Conservation (phyloP, 2,797 vertebrate species). For the Oryzias sinensis region DNA sequence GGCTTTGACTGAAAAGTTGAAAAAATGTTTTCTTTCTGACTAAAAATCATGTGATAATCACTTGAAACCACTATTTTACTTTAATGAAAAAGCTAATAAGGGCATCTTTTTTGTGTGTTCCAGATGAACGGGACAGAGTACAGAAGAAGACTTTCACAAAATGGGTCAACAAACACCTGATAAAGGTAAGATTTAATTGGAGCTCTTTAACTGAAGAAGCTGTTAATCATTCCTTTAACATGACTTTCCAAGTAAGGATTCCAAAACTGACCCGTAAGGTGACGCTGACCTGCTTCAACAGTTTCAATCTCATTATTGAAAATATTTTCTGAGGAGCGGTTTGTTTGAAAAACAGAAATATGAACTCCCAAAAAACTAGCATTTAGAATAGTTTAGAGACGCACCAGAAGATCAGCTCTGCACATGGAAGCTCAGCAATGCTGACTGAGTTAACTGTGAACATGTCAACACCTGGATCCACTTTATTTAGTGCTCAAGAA, state of each 20-base stretch:
- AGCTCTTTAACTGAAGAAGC: fast-evolving
- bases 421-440: background rate
- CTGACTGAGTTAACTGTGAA: slow-evolving; percentile 19
- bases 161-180: slow-evolving; percentile 98
- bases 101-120: slow-evolving; percentile 30
- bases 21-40: no score
- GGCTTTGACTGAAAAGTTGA: no score
- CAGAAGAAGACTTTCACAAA: slow-evolving; percentile 99
- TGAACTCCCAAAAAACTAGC: background rate
- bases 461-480: slow-evolving; percentile 57
- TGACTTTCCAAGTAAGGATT: background rate
- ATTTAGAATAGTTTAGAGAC: slow-evolving; percentile 13
- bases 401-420: background rate
- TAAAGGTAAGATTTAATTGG: slow-evolving; percentile 81
- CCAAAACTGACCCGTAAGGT: slow-evolving; percentile 1
- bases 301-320: background rate
- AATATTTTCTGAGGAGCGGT: background rate
- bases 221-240: background rate
- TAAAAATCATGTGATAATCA: no score
- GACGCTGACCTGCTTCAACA: slow-evolving; percentile 1
- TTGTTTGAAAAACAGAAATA: background rate
- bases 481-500: slow-evolving; percentile 28
- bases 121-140: slow-evolving; percentile 94
- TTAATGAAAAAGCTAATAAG: background rate
- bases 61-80: no score